Conservation (phyloP, 2,113 vertebrate species). For the Crotophaga sulcirostris region DNA sequence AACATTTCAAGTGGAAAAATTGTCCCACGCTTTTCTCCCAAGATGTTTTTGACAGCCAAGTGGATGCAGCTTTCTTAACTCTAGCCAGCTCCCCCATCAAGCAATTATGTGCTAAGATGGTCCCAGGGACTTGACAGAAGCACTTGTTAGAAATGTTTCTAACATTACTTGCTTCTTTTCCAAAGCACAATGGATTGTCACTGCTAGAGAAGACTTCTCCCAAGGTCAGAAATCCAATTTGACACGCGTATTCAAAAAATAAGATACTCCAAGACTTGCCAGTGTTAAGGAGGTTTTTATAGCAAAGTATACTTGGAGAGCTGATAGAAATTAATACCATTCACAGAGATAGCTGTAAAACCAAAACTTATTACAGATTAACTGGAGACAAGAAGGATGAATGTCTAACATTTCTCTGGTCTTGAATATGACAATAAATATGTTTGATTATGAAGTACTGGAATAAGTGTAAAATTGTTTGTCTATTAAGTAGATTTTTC, state of each 20-base stretch:
- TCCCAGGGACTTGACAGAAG: not conserved
- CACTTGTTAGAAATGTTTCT: not conserved
- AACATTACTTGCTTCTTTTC: not conserved
- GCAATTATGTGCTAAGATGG: not conserved
- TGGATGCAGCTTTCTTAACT: not conserved
- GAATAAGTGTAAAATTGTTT: not conserved
- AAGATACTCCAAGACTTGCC: not conserved
- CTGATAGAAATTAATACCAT: not conserved
- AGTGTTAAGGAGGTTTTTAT: not conserved
- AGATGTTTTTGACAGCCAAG: not conserved
- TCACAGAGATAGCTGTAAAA: not conserved
- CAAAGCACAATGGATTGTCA: not conserved
- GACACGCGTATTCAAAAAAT: not conserved
- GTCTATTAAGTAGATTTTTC: not conserved
- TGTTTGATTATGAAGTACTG: not conserved
- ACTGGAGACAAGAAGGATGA: not conserved
- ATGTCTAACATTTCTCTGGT: not conserved
- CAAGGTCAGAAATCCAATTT: not conserved
- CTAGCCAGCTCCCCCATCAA: slow-evolving; percentile 12
- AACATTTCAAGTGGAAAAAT: slow-evolving; percentile 1
- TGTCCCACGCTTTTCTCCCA: not conserved
- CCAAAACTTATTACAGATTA: not conserved
- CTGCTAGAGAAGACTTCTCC: not conserved
- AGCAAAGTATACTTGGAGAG: not conserved
- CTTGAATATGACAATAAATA: not conserved